These are phyloP conservation scores for Phyllotis vaccarum DNA, from an alignment of 2,797 vertebrate genomes.

Conservation along the genomic window DNA sequence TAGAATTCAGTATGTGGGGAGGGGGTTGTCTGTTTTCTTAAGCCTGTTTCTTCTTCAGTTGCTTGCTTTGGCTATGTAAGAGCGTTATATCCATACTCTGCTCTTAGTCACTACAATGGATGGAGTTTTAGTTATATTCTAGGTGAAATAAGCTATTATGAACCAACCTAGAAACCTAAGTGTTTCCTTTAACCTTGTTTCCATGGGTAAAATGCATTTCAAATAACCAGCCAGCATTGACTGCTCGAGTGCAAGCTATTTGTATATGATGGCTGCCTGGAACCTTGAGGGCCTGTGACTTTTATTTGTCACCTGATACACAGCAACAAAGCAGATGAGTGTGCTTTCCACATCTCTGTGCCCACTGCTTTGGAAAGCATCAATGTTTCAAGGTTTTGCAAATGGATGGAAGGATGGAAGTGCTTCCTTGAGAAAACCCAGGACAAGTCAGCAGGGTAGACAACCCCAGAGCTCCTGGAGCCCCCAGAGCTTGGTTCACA, in stretches of 20 bases:
- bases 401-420: conserved; percentile 54
- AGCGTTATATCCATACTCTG: background rate
- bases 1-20: background rate
- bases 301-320: background rate
- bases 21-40: background rate
- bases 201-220: conserved; percentile 66
- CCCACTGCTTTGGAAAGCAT: conserved; percentile 13
- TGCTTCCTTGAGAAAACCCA: background rate
- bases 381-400: conserved; percentile 63
- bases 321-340: conserved; percentile 6
- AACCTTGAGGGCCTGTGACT: background rate
- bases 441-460: conserved; percentile 49
- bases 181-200: conserved; percentile 66
- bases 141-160: conserved; percentile 10
- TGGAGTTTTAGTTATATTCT: conserved; percentile 25
- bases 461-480: background rate
- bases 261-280: background rate
- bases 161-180: conserved; percentile 51
- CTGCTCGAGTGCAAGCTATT: background rate
- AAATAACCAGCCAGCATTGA: background rate
- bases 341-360: background rate
- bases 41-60: conserved; percentile 26
- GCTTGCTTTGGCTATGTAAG: background rate
- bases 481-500: background rate
- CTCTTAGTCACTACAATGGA: background rate